These are phyloP conservation scores for Sinhomidia bicolor DNA, from an alignment of 2,888 invertebrate species.

Conservation along the genomic window DNA sequence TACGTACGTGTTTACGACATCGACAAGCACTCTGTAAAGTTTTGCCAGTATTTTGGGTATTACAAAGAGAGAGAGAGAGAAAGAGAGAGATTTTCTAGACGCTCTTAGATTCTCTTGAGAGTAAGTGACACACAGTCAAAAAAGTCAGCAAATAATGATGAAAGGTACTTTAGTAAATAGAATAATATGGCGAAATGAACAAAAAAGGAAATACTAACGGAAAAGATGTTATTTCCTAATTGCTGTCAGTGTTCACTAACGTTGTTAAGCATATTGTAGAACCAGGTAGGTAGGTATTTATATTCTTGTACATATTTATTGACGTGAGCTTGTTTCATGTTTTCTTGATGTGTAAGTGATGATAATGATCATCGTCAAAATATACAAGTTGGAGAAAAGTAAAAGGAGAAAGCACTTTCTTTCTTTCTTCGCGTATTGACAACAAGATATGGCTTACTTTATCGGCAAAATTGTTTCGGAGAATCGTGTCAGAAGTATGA, in stretches of 20 bases:
- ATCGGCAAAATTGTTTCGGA: no score
- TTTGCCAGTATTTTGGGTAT: no score
- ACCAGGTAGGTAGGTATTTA: no score
- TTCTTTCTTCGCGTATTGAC: no score
- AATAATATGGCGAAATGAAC: background rate
- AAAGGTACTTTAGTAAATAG: background rate
- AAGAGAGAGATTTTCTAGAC: background rate
- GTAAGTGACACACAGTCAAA: constrained; percentile 24
- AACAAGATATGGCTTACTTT: no score
- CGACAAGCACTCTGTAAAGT: no score
- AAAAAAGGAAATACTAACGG: background rate
- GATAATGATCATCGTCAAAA: no score
- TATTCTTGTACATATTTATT: background rate
- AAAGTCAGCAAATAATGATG: constrained; percentile 37
- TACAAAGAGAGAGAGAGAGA: no score
- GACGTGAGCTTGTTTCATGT: background rate
- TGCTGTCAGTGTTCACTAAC: background rate
- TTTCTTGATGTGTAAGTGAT: background rate
- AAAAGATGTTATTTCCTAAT: background rate
- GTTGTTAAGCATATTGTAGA: no score
- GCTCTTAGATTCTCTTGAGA: background rate
- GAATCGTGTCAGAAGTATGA: no score
- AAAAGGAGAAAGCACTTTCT: no score
- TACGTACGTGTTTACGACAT: background rate
- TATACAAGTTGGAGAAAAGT: no score